Conservation (phyloP, 2,888 invertebrate genomes). For the Macrosiphum euphorbiae region DNA sequence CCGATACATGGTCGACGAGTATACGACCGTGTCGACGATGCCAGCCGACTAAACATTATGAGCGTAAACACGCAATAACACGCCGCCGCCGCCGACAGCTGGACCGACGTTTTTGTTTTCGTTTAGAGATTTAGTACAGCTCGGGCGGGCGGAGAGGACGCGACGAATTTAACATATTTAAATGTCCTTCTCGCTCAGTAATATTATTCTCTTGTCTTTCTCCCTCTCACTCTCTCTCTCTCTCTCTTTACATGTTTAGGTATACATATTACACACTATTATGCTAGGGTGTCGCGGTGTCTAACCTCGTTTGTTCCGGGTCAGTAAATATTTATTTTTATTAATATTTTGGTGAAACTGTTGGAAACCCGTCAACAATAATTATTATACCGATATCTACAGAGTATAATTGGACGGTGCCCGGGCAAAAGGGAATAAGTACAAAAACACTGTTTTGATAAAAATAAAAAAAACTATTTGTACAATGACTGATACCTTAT, state of each 20-base stretch:
- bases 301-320: neutral
- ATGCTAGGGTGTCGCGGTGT: neutral
- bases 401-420: too few relatives aligned
- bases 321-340: neutral
- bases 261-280: neutral
- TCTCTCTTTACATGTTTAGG: neutral
- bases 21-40: conserved; percentile 13
- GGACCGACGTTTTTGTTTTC: conserved; percentile 12
- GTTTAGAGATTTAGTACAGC: neutral
- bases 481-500: too few relatives aligned
- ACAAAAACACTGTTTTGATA: too few relatives aligned
- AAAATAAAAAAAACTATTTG: too few relatives aligned
- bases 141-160: neutral
- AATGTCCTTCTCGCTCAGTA: neutral
- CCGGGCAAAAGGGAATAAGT: too few relatives aligned
- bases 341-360: neutral
- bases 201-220: neutral
- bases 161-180: neutral
- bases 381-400: neutral
- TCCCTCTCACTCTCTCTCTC: neutral
- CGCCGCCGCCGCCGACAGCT: neutral
- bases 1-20: neutral
- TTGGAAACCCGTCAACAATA: neutral
- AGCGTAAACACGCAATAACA: neutral
- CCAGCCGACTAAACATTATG: neutral